Base-by-base conservation (phyloP, 2,888 invertebrate genomes). In the Ashinkailepas kermadecensis region DNA sequence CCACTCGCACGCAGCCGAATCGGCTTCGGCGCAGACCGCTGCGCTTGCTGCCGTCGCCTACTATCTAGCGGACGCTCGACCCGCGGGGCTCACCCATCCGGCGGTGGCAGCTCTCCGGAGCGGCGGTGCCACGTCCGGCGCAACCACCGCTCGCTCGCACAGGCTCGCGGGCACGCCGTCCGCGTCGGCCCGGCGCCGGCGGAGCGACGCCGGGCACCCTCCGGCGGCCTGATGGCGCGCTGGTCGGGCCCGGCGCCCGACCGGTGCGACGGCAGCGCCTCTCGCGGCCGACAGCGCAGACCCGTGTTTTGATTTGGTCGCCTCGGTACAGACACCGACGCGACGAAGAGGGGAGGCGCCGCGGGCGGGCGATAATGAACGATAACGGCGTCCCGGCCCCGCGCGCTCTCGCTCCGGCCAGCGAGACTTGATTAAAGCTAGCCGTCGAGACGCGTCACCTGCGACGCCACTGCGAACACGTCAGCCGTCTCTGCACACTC, bases 241-340 rank as follows among this genome's bases (percentile, higher is more conserved):
- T 25, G 8, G 25, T 13, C 25, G 25, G 39, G 39, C 39, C 39
- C 39, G 39, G 39, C 39, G 39, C 39, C 39, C 1, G 39, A 39
- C 39, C 39, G 39, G 39, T 4, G 39, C 4, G 39, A 39, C 39
- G 4, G 59, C 59, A 59, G 12, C 59, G 15, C 59, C 59, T 59
- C 59, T 59, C 39, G 39, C 39, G 39, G 59, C 59, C 59, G 12
- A 13, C 59, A 15, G 59, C 59, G n/a, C 65, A 62, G 25, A 74
- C 74, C 74, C 74, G 74, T 74, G 74, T 74, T 74, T 74, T 74
- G 74, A 74, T 74, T 74, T 74, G 74, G 54, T 15, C 23, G 74
- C 67, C 67, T 21, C 18, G 62, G 67, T 18, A 23, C 54, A 11
- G 15, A 11, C 59, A 15, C 59, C 59, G 59, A 15, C 59, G 59